These are phyloP conservation scores for Lydus trimaculatus DNA, from an alignment of 2,888 invertebrate species.

Conservation along the genomic window DNA sequence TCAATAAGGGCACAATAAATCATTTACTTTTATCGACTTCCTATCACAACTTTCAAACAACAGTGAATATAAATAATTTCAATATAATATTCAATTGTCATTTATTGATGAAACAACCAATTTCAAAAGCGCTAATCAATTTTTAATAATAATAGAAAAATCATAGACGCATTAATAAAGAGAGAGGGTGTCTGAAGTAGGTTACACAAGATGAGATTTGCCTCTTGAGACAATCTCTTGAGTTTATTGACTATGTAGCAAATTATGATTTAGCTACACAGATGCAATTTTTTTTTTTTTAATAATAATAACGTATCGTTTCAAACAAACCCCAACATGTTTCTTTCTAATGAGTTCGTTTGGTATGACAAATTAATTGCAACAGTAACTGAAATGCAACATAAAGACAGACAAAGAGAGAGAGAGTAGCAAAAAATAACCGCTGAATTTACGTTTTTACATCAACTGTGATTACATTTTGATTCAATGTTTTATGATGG, in stretches of 20 bases:
- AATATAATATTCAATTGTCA: neutral
- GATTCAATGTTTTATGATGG: neutral
- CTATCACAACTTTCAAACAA: neutral
- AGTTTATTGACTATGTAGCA: neutral
- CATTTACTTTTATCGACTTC: neutral
- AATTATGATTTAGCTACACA: neutral
- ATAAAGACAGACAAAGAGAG: neutral
- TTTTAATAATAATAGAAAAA: no score
- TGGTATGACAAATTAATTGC: neutral
- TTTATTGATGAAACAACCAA: neutral
- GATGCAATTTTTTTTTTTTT: neutral
- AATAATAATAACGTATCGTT: neutral
- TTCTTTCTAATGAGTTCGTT: neutral
- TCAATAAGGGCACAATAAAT: neutral
- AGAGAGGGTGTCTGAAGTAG: neutral
- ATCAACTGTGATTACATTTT: slow-evolving; percentile 9
- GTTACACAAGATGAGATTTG: neutral
- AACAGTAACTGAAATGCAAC: neutral
- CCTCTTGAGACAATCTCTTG: neutral
- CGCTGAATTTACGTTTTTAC: neutral
- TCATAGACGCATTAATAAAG: no score
- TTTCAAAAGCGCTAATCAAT: no score
- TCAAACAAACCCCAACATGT: neutral
- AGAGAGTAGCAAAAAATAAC: neutral
- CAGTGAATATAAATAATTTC: no score